A percentile compares a stretch with the other conserved stretches of the same genome.
These are phyloP conservation scores for Drosophila pruinosa DNA, from an alignment of 1,140 invertebrate genomes.

Conservation along the genomic window DNA sequence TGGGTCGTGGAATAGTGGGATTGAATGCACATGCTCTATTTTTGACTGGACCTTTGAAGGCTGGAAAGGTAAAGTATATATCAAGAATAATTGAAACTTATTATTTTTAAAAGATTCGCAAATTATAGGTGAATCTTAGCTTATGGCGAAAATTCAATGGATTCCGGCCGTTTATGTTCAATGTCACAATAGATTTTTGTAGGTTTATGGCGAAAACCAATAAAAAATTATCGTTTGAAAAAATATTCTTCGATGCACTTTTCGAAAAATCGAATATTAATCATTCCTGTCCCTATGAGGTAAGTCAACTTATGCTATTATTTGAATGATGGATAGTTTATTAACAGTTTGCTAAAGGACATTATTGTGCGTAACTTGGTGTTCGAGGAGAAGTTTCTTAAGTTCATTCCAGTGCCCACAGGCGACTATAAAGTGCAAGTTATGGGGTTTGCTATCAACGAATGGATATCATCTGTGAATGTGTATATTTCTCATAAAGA, in stretches of 20 bases:
- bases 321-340: neutral
- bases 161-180: conserved; percentile 36
- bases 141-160: conserved; percentile 26
- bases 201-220: neutral
- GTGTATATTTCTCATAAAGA: neutral
- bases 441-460: conserved; percentile 13
- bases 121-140: conserved; percentile 17
- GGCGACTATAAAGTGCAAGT: conserved; percentile 48
- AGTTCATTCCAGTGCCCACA: conserved; percentile 8
- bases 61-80: too few relatives aligned
- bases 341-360: neutral
- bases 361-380: conserved; percentile 13
- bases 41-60: too few relatives aligned
- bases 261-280: conserved; percentile 1
- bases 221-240: neutral
- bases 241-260: neutral
- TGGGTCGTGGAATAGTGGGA: too few relatives aligned
- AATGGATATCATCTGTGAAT: conserved; percentile 25
- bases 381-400: neutral
- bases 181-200: conserved; percentile 28
- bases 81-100: too few relatives aligned
- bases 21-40: too few relatives aligned
- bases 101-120: neutral
- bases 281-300: conserved; percentile 11
- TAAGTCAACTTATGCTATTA: neutral